Evolutionary conservation across 2,113 vertebrate species (phyloP).

Genomic region (Misgurnus mizolepis): DNA sequence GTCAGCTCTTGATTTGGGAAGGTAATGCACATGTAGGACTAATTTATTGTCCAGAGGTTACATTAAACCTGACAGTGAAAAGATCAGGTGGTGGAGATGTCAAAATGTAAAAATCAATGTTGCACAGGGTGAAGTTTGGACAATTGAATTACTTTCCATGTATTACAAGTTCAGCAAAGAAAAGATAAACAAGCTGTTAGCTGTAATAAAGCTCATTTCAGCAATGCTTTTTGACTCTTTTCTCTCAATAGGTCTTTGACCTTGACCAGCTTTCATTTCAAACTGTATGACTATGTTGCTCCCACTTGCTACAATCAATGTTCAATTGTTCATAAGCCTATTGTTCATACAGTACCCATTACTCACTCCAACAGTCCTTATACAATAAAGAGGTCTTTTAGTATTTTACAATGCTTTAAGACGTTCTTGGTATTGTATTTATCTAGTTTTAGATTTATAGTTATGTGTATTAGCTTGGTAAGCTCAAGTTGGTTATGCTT

Average conservation of each 20-base stretch:
- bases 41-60: background rate
- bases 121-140: background rate
- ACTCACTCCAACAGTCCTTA: too few species aligned
- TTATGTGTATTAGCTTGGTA: too few species aligned
- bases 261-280: too few species aligned
- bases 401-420: too few species aligned
- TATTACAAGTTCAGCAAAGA: background rate
- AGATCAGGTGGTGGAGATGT: background rate
- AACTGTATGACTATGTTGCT: too few species aligned
- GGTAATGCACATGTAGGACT: background rate
- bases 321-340: too few species aligned
- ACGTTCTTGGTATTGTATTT: too few species aligned
- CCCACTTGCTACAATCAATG: too few species aligned
- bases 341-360: too few species aligned
- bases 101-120: constrained; percentile 25
- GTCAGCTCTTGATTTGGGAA: constrained; percentile 23
- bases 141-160: background rate
- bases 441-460: too few species aligned
- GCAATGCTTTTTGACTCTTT: background rate
- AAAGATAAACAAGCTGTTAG: background rate
- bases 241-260: background rate
- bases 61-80: background rate
- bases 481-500: background rate
- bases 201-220: background rate
- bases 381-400: too few species aligned